phyloP scores from a whole-genome alignment of 2,797 vertebrate species.

The Rhinoraja longicauda region DNA sequence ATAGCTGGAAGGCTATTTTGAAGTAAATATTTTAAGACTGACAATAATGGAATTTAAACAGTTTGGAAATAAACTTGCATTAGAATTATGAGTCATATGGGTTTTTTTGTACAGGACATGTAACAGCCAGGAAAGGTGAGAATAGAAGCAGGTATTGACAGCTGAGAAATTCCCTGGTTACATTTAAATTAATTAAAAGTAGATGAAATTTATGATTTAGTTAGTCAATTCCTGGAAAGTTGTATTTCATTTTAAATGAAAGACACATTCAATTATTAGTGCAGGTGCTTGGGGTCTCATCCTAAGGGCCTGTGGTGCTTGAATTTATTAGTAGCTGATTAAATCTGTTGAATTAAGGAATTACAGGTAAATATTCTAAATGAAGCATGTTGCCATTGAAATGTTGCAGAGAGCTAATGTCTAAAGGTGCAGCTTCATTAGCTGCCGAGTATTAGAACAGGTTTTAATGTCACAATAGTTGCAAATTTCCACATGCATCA shows the following conservation, averaged over 20 bases:
- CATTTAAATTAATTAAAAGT: conserved; percentile 25
- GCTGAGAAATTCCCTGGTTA: conserved; percentile 26
- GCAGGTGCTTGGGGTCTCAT: conserved; percentile 1
- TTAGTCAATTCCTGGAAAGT: conserved; percentile 24
- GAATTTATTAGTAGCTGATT: background rate
- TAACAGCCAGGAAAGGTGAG: conserved; percentile 17
- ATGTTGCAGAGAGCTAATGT: background rate
- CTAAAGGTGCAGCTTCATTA: background rate
- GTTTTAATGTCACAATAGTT: background rate
- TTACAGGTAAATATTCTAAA: background rate
- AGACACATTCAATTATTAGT: conserved; percentile 10
- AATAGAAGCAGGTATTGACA: conserved; percentile 24
- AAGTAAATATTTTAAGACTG: conserved; percentile 25
- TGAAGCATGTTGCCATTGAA: background rate
- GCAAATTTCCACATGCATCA: background rate
- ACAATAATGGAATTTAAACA: conserved; percentile 38
- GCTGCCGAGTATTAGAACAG: background rate
- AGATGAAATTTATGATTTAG: background rate
- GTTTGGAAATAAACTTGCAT: conserved; percentile 13
- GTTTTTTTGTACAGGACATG: background rate
- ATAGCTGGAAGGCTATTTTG: conserved; percentile 16
- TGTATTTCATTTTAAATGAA: conserved; percentile 33
- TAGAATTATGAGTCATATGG: conserved; percentile 29
- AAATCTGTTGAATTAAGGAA: background rate
- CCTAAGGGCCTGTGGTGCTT: background rate